A percentile compares a stretch with the other conserved stretches of the same genome.
Evolutionary conservation across 1,140 invertebrate species (phyloP).

Genomic region (Lamellibrachia luymesi): DNA sequence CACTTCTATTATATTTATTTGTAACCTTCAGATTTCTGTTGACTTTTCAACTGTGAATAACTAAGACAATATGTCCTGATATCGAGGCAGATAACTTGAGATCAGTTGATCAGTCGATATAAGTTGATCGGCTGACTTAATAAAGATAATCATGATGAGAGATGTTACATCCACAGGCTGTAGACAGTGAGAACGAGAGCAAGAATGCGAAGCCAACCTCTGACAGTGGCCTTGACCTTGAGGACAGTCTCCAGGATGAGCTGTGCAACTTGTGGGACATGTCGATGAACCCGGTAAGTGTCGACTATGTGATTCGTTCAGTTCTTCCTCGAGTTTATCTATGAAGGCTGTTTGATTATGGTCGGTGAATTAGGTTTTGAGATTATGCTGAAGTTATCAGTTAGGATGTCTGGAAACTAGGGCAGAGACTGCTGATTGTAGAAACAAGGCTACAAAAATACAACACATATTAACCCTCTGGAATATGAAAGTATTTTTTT

Average conservation of each 20-base stretch:
- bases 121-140: background rate
- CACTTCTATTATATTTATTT: too few species aligned
- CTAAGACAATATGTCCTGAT: background rate
- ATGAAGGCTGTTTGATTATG: background rate
- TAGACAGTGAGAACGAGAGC: constrained; percentile 12
- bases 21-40: background rate
- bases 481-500: background rate
- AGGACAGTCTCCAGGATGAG: constrained; percentile 50
- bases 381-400: too few species aligned
- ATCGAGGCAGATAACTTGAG: background rate
- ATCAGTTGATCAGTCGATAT: too few species aligned
- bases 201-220: constrained; percentile 24
- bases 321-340: background rate
- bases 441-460: too few species aligned
- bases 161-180: background rate
- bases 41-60: background rate
- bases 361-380: background rate
- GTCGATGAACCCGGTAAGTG: constrained; percentile 47
- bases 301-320: background rate
- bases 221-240: constrained; percentile 45
- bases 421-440: background rate
- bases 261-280: constrained; percentile 54
- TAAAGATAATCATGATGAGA: background rate
- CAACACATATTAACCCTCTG: background rate
- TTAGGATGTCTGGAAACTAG: too few species aligned